Evolutionary conservation across 2,113 vertebrate species (phyloP).

Genomic region (Psilopsiagon aurifrons): DNA sequence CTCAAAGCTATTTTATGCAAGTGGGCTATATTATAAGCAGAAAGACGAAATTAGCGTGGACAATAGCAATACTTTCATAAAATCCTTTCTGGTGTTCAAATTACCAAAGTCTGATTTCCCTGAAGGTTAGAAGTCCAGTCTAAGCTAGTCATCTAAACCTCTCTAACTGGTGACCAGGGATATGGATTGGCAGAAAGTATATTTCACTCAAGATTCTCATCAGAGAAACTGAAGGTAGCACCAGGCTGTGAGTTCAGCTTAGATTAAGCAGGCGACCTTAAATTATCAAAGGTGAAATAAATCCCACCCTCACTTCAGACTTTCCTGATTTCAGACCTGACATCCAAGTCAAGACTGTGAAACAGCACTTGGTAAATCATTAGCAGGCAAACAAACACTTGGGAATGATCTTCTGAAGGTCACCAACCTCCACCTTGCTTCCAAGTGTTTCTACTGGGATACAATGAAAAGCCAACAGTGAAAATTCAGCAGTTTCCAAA

Average conservation of each 20-base stretch:
- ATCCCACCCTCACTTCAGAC: background rate
- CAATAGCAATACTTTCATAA: background rate
- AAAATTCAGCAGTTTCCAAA: background rate
- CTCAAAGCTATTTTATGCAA: background rate
- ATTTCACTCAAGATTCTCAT: background rate
- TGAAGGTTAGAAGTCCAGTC: background rate
- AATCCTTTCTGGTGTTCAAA: background rate
- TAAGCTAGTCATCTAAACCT: background rate
- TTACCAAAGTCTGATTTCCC: background rate
- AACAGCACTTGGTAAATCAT: background rate
- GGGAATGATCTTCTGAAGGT: background rate
- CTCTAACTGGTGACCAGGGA: background rate
- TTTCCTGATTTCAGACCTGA: background rate
- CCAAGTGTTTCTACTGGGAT: background rate
- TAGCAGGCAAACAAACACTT: background rate
- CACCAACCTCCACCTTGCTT: background rate
- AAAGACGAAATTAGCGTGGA: background rate
- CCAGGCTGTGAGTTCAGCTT: background rate
- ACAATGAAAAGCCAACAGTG: background rate
- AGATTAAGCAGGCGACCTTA: fast-evolving
- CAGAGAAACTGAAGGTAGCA: background rate
- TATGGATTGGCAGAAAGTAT: background rate
- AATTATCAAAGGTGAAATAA: background rate
- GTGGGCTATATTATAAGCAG: background rate
- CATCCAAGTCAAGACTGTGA: background rate